Percentiles rank a stretch among this genome's conserved stretches.
Conservation (phyloP, 53 echinoderm and acorn worm genomes). For the Mesocentrotus franciscanus region DNA sequence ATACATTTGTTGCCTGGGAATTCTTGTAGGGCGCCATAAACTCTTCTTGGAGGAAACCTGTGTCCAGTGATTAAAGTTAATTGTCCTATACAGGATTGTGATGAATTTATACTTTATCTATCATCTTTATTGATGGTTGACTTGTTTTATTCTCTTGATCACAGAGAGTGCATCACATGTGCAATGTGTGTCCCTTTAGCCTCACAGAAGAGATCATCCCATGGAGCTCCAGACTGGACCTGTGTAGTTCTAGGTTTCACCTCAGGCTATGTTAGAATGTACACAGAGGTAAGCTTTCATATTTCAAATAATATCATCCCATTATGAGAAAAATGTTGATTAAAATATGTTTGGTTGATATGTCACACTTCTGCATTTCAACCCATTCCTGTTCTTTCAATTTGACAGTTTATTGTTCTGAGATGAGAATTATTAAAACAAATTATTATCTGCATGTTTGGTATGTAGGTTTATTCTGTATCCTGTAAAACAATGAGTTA, state of each 20-base stretch:
- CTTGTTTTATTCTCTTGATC: not conserved
- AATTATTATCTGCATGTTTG: too few relatives aligned
- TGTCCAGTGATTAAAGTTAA: too few relatives aligned
- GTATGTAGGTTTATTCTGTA: too few relatives aligned
- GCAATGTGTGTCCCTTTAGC: slow-evolving; percentile 94
- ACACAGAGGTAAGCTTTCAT: slow-evolving; percentile 85
- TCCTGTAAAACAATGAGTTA: too few relatives aligned
- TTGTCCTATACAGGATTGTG: not conserved
- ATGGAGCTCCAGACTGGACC: slow-evolving; percentile 99
- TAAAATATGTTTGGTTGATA: too few relatives aligned
- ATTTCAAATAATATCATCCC: not conserved
- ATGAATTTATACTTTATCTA: not conserved
- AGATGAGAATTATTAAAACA: too few relatives aligned
- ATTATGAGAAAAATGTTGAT: too few relatives aligned
- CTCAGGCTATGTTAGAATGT: slow-evolving; percentile 91
- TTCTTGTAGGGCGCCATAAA: not conserved
- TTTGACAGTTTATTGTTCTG: too few relatives aligned
- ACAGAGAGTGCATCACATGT: slow-evolving; percentile 92
- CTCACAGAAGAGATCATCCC: slow-evolving; percentile 95
- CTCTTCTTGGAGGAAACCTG: not conserved
- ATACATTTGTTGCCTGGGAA: not conserved
- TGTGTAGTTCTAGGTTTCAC: slow-evolving; percentile 95
- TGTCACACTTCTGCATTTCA: too few relatives aligned
- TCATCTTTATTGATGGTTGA: not conserved
- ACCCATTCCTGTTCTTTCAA: too few relatives aligned